Evolutionary conservation across 2,888 invertebrate genomes (phyloP).

Genomic region (Baccha elongata): DNA sequence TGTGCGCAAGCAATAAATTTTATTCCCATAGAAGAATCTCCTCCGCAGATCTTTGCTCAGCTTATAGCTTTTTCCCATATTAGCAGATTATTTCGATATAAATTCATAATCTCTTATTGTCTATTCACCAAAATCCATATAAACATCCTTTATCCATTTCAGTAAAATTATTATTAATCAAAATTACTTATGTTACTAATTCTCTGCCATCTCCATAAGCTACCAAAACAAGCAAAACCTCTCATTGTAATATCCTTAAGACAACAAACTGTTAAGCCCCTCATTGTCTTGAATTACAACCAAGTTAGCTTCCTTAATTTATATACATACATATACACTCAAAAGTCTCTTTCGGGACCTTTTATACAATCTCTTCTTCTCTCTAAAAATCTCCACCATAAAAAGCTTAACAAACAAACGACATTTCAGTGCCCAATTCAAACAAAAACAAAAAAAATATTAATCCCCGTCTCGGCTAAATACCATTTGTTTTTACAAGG

Average conservation of each 20-base stretch:
- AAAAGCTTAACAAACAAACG: slow-evolving; percentile 4
- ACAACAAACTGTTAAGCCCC: background rate
- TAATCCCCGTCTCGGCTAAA: slow-evolving; percentile 45
- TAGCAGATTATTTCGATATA: too few species aligned
- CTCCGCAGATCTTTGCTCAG: too few species aligned
- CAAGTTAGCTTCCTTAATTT: background rate
- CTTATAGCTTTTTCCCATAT: too few species aligned
- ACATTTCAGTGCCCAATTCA: background rate
- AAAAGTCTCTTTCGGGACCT: background rate
- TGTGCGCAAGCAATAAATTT: too few species aligned
- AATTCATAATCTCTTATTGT: too few species aligned
- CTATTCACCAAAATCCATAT: background rate
- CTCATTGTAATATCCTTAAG: background rate
- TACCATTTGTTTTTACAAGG: slow-evolving; percentile 27
- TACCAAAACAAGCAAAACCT: background rate
- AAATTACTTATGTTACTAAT: background rate
- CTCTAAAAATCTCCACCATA: background rate
- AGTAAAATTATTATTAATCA: background rate
- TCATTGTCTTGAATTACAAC: background rate
- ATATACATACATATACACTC: too few species aligned
- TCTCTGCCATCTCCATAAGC: background rate
- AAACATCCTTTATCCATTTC: background rate
- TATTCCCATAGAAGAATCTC: too few species aligned
- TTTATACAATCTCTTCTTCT: background rate
- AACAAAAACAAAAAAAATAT: slow-evolving; percentile 5